Evolutionary conservation across 2,888 invertebrate species (phyloP), one percentile per base, ranked within the genome.

Genomic region (Choristoneura rosaceana): DNA sequence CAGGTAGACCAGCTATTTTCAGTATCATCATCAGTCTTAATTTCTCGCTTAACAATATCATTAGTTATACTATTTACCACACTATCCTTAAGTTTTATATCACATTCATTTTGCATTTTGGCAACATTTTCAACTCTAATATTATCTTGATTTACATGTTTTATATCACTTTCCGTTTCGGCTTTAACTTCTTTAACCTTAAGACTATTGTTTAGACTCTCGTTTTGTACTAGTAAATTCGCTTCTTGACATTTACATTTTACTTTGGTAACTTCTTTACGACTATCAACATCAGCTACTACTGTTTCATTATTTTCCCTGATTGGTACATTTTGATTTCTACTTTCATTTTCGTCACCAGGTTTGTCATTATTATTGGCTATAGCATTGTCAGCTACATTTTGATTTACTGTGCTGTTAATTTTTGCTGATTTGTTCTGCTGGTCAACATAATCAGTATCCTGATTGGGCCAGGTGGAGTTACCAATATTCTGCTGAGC

Each of bases 371-470:
- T 25, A 25, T 10, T 25, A 25, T 55, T 25, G 4, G 2, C 55
- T 25, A 17, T 55, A 25, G 17, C 9, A 25, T 17, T 55, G 10
- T 17, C 25, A 55, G 15, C 15, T 8, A 15, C 7, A 15, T 47
- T 47, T 47, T 47, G 4, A n/a, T 47, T n/a, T 5, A 14, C 12
- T 47, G 1, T 47, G 3, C 4, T 47, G 47, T 14, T n/a, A 0
- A 47, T n/a, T n/a, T 12, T 3, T 4, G 14, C 14, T n/a, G 47
- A n/a, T 47, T n/a, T 47, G n/a, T n/a, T 47, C n/a, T 47, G n/a
- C 5, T 47, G n/a, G 5, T 14, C n/a, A n/a, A 47, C 10, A 58
- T 64, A 59, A 12, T 70, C 64, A n/a, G 41, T n/a, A 33, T 47
- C 47, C 12, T 3, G 12, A 3, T 60, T 33, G 8, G 33, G n/a